Conservation (phyloP, 2,113 vertebrate genomes). For the Heloderma charlesbogerti region DNA sequence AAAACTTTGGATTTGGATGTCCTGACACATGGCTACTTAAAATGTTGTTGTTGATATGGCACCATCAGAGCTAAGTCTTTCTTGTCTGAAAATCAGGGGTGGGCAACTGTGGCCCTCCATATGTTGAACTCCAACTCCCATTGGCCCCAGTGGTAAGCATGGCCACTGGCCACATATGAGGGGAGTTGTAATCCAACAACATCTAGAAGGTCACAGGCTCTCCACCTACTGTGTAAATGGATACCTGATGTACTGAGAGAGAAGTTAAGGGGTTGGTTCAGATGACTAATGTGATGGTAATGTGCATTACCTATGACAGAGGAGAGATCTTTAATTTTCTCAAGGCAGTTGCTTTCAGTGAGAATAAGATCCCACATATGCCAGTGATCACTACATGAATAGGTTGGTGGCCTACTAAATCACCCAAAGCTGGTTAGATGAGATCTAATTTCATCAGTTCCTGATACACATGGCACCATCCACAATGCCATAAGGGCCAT, state of each 20-base stretch:
- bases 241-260: not conserved
- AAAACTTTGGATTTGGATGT: not conserved
- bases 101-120: not conserved
- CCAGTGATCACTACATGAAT: not conserved
- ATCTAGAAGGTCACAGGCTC: not conserved
- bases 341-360: not conserved
- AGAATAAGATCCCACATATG: not conserved
- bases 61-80: not conserved
- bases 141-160: not conserved
- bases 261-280: not conserved
- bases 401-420: not conserved
- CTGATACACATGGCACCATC: not conserved
- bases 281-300: not conserved
- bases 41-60: not conserved
- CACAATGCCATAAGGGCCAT: not conserved
- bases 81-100: not conserved
- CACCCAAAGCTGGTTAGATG: not conserved
- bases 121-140: not conserved
- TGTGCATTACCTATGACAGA: not conserved
- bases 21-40: not conserved
- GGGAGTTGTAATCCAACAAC: not conserved
- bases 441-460: not conserved
- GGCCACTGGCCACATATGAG: not conserved
- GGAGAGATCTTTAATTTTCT: not conserved
- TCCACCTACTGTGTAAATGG: not conserved